Evolutionary conservation across 2,113 vertebrate species (phyloP), one percentile per base, ranked within the genome.

Genomic region (Notothenia rossii): DNA sequence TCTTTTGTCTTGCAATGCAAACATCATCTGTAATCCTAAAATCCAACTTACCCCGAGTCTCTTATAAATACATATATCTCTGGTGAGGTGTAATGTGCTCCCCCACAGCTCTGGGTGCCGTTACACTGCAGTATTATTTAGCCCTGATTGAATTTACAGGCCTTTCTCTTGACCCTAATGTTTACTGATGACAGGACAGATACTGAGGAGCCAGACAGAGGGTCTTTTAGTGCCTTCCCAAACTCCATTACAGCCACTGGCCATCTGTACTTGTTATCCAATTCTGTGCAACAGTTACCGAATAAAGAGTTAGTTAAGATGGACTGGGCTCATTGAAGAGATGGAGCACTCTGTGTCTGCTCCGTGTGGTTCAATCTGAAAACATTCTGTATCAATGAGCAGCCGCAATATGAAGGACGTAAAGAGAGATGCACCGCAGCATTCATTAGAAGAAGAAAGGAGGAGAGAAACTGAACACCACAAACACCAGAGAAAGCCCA

Each of bases 201-300:
- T 75, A 85, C 81, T 79, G 67, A 81, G 69, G 72, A 65, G 65
- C 11, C 46, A 73, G 78, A 64, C 68, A 5, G 18, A 55, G 51
- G 15, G 55, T 59, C 80, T 79, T 75, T 85, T 77, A 90, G 72
- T 90, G 72, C 71, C 54, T 76, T 76, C 75, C 78, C 69, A 93
- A 93, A 91, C 86, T 88, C 75, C 75, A 92, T 93, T 93, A 93
- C 25, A 86, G 76, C 82, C 82, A 89, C 59, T 77, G 68, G 67
- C 78, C 79, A 90, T 94, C 85, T 90, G 89, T 92, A 92, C 83
- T 86, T 89, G 94, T 94, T 94, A 92, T 76, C 81, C 86, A 55
- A 92, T 91, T 77, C 77, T 62, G 77, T 88, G 86, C 81, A 92
- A 90, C 88, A 90, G 89, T 91, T 93, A 89, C 79, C 91, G 83